Conservation (phyloP, 2,888 invertebrate species). For the Lottia gigantea region DNA sequence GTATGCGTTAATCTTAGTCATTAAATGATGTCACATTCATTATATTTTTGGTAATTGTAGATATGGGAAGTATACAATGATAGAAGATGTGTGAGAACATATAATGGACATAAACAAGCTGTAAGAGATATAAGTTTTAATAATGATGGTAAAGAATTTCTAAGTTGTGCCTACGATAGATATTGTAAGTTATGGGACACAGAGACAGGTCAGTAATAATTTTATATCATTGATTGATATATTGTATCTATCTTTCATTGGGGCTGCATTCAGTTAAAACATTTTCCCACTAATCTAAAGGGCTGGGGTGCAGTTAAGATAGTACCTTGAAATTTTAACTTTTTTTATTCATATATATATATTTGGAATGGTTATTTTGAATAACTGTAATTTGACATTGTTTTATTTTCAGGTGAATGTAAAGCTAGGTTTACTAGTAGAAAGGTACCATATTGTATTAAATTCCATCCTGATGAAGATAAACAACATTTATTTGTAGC, state of each 20-base stretch:
- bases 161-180: constrained; percentile 94
- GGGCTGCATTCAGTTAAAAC: too few species aligned
- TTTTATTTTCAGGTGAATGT: constrained; percentile 67
- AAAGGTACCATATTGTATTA: constrained; percentile 97
- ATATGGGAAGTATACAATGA: constrained; percentile 99
- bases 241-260: too few species aligned
- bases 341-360: too few species aligned
- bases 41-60: constrained; percentile 68
- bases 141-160: constrained; percentile 89
- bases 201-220: constrained; percentile 81
- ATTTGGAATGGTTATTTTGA: too few species aligned
- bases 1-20: too few species aligned
- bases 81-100: constrained; percentile 90
- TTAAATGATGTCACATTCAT: too few species aligned
- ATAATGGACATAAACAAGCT: constrained; percentile 95
- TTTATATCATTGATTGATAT: background rate
- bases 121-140: constrained; percentile 97
- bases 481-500: constrained; percentile 98
- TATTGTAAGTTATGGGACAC: constrained; percentile 99
- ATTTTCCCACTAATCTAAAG: too few species aligned
- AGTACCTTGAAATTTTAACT: too few species aligned
- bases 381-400: too few species aligned
- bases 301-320: too few species aligned
- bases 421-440: constrained; percentile 83
- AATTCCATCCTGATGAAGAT: constrained; percentile 96